phyloP scores from a whole-genome alignment of 2,888 invertebrate genomes.

The Epirrita christyi region DNA sequence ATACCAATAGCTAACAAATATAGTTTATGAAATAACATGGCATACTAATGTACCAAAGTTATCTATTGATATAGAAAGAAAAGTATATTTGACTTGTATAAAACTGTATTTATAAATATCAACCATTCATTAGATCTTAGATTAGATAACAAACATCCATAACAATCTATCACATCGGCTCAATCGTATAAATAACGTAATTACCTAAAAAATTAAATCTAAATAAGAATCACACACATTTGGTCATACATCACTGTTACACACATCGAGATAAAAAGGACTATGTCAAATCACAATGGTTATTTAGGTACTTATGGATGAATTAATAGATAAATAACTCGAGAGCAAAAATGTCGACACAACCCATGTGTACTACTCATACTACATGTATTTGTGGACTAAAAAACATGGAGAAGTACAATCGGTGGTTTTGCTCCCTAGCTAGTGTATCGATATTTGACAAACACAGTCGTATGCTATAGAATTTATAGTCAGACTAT shows the following conservation, averaged over 20 bases:
- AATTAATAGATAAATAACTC: neutral
- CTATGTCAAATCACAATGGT: neutral
- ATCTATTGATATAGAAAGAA: neutral
- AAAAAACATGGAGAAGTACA: neutral
- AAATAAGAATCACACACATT: slow-evolving; percentile 5
- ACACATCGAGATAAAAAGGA: slow-evolving; percentile 2
- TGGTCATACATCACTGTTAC: neutral
- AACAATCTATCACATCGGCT: slow-evolving; percentile 13
- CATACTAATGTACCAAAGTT: neutral
- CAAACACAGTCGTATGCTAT: neutral
- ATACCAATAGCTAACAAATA: too few species aligned
- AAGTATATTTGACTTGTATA: slow-evolving; percentile 20
- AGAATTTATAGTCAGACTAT: too few species aligned
- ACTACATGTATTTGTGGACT: too few species aligned
- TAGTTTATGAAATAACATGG: neutral
- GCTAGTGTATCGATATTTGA: neutral
- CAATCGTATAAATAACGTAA: slow-evolving; percentile 15
- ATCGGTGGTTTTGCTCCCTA: neutral
- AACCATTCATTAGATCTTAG: slow-evolving; percentile 39
- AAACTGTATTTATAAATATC: slow-evolving; percentile 40
- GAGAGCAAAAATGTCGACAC: neutral
- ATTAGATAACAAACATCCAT: slow-evolving; percentile 39
- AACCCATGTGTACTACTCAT: neutral
- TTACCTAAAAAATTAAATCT: neutral
- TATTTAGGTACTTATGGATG: neutral